Conservation (phyloP, 2,888 invertebrate genomes). For the Dascillus cervinus region DNA sequence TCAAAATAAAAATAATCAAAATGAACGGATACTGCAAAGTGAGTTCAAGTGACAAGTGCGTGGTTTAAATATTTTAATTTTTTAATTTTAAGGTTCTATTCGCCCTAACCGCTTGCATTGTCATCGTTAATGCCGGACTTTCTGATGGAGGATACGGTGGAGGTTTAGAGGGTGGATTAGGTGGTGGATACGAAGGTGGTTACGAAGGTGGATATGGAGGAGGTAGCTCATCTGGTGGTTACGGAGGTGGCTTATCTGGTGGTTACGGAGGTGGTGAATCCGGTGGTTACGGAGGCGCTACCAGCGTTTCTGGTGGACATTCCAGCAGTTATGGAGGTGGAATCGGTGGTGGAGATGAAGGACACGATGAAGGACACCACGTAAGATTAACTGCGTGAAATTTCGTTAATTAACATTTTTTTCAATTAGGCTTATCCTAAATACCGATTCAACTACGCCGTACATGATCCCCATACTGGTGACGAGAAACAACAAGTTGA, state of each 20-base stretch:
- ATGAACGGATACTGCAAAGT: constrained; percentile 13
- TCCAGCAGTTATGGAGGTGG: constrained; percentile 7
- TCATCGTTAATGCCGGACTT: constrained; percentile 17
- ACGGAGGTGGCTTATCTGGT: constrained; percentile 34
- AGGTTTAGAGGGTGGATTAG: constrained; percentile 22
- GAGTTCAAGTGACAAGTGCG: constrained; percentile 7
- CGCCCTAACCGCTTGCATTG: constrained; percentile 22
- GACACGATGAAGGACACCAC: constrained; percentile 8
- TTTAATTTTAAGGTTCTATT: constrained; percentile 24
- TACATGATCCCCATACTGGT: constrained; percentile 53
- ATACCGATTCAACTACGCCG: constrained; percentile 52
- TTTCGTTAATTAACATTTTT: neutral
- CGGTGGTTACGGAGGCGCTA: constrained; percentile 10
- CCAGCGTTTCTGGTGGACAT: constrained; percentile 8
- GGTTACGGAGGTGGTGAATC: constrained; percentile 17
- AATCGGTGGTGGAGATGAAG: constrained; percentile 9
- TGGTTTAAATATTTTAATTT: neutral
- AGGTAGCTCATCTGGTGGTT: constrained; percentile 30
- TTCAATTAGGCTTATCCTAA: constrained; percentile 52
- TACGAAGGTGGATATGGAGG: constrained; percentile 28
- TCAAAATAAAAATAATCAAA: constrained; percentile 6
- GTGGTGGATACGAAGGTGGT: constrained; percentile 37
- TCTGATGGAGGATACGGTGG: constrained; percentile 15
- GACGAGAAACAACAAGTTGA: constrained; percentile 54
- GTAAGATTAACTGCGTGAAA: too few species aligned